Evolutionary conservation across 2,113 vertebrate species (phyloP).

Genomic region (Nothobranchius furzeri): DNA sequence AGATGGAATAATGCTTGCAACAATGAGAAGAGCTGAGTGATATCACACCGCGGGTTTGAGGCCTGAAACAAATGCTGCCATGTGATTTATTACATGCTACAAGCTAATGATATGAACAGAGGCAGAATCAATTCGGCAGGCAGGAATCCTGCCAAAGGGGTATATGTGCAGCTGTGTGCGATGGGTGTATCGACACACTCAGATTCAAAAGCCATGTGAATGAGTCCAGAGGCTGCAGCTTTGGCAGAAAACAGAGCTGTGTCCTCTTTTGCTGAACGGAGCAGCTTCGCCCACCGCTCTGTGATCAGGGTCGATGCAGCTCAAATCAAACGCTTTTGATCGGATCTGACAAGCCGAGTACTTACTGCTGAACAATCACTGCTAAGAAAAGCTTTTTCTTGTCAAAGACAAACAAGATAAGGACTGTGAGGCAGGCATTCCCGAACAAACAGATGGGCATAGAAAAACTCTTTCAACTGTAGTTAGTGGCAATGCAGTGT

Average conservation of each 20-base stretch:
- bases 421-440: slow-evolving; percentile 4
- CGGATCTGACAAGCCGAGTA: slow-evolving; percentile 53
- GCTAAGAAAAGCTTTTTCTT: slow-evolving; percentile 37
- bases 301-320: slow-evolving; percentile 56
- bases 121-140: slow-evolving; percentile 68
- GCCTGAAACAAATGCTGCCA: slow-evolving; percentile 69
- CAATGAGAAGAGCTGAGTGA: slow-evolving; percentile 42
- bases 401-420: slow-evolving; percentile 29
- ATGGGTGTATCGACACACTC: slow-evolving; percentile 59
- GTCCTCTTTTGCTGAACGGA: slow-evolving; percentile 34
- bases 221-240: slow-evolving; percentile 49
- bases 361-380: slow-evolving; percentile 36
- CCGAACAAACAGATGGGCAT: slow-evolving; percentile 19
- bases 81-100: slow-evolving; percentile 76
- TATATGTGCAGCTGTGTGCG: slow-evolving; percentile 54
- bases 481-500: slow-evolving; percentile 28
- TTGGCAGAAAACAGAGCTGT: slow-evolving; percentile 37
- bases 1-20: slow-evolving; percentile 45
- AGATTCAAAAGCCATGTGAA: slow-evolving; percentile 45
- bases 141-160: slow-evolving; percentile 69
- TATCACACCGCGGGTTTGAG: slow-evolving; percentile 55
- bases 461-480: slow-evolving; percentile 7
- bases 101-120: slow-evolving; percentile 81
- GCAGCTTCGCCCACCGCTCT: slow-evolving; percentile 43
- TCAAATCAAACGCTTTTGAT: slow-evolving; percentile 48